A percentile compares a stretch with the other conserved stretches of the same genome.
These are phyloP conservation scores for Amblyopsis hoosieri DNA, from an alignment of 2,797 vertebrate genomes.

Conservation along the genomic window DNA sequence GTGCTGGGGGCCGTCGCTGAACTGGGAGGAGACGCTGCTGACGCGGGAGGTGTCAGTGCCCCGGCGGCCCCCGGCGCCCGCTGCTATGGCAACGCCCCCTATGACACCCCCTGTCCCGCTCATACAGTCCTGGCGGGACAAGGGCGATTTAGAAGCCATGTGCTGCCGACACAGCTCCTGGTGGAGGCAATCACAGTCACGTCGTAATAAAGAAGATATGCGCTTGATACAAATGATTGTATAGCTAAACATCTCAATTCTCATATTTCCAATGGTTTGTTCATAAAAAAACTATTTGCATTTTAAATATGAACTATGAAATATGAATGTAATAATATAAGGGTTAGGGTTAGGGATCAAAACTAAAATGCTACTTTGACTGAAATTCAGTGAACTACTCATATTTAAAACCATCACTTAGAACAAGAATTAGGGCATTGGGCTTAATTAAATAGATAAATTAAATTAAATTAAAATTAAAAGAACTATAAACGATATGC, in stretches of 20 bases:
- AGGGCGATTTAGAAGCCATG: constrained; percentile 94
- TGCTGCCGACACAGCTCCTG: constrained; percentile 98
- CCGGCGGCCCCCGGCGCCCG: constrained; percentile 70
- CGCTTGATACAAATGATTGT: background rate
- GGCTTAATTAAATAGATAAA: too few relatives aligned
- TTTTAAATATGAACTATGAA: too few relatives aligned
- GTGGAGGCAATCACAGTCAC: background rate
- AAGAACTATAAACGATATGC: too few relatives aligned
- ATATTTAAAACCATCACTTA: too few relatives aligned
- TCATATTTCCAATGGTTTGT: too few relatives aligned
- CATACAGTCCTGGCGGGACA: constrained; percentile 81
- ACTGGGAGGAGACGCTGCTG: constrained; percentile 97
- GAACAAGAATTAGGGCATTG: too few relatives aligned
- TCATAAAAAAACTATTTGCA: too few relatives aligned
- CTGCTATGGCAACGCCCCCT: constrained; percentile 32
- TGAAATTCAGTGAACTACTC: too few relatives aligned
- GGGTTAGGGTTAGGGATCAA: too few relatives aligned
- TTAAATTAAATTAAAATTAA: too few relatives aligned
- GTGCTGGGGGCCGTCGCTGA: constrained; percentile 92
- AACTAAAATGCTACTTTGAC: too few relatives aligned
- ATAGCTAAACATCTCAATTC: background rate
- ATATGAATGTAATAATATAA: too few relatives aligned
- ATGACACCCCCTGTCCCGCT: constrained; percentile 43
- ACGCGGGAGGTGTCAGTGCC: constrained; percentile 89
- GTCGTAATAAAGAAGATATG: background rate